phyloP scores from a whole-genome alignment of 2,113 vertebrate genomes.

The Haemorhous mexicanus region DNA sequence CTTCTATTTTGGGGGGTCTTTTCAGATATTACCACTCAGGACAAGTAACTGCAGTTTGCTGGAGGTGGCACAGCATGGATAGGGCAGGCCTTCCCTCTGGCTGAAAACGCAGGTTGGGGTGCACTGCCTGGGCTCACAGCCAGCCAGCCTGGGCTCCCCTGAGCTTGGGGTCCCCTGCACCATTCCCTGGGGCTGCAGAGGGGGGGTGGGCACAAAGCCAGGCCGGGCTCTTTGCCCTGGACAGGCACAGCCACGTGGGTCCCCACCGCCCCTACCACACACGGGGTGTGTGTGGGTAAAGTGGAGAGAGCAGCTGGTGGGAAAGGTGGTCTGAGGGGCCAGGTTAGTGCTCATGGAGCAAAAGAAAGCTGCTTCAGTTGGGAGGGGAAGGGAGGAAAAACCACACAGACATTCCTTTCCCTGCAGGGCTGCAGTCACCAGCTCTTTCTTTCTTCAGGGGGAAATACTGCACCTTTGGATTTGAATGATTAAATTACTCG shows the following conservation, averaged over 20 bases:
- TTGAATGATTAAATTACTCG: not conserved
- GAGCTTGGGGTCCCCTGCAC: fast-evolving
- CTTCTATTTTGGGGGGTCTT: not conserved
- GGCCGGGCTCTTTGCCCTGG: fast-evolving
- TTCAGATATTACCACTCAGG: not conserved
- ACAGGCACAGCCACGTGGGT: not conserved
- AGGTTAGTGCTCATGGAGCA: not conserved
- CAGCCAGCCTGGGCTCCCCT: not conserved
- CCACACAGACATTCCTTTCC: not conserved
- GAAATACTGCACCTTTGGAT: not conserved
- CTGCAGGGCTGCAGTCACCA: not conserved
- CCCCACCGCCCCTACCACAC: not conserved
- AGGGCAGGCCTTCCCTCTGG: not conserved
- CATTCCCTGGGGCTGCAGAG: not conserved
- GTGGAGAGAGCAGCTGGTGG: not conserved
- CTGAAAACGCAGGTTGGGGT: not conserved
- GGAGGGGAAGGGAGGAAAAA: not conserved
- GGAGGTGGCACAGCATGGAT: not conserved
- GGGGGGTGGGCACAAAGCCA: not conserved
- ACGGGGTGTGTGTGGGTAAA: not conserved
- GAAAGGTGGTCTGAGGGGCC: not conserved
- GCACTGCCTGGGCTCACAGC: not conserved
- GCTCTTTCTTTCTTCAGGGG: not conserved
- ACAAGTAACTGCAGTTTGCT: not conserved
- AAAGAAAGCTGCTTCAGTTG: not conserved